Evolutionary conservation across 2,888 invertebrate genomes (phyloP), one percentile per base, ranked within the genome.

Genomic region (Acronicta aceris): DNA sequence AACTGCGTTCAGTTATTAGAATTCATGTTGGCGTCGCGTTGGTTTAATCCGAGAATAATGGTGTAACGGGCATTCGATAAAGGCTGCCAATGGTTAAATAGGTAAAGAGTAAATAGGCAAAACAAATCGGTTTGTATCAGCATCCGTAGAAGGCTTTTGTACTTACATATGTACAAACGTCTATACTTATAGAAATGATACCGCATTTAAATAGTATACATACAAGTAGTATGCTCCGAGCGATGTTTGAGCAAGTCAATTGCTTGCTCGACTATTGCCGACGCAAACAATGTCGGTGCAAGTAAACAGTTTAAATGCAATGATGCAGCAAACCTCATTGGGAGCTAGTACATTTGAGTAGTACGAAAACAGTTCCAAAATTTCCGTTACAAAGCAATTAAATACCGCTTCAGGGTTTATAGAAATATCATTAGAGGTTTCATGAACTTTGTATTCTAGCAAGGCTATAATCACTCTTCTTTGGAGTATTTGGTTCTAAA

Each of bases 221-320:
- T 40, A n/a, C n/a, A n/a, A n/a, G n/a, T n/a, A 50, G 52, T 55
- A 56, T 45, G 53, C 49, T 42, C 55, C 45, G 49, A 61, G 52
- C 47, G 46, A 54, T 71, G 60, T 64, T 74, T 69, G 59, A 61
- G 57, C 33, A 55, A 63, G 56, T 71, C 65, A 53, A 64, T 53
- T 65, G 56, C 63, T 69, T 60, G 65, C 57, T 75, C 71, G 70
- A 74, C 69, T 70, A 68, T 69, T 68, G 65, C 65, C 74, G 71
- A 49, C 59, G 71, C 69, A 79, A 79, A 78, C 69, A 79, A 65
- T 70, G 69, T 65, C 59, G 27, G 64, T 56, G 59, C 59, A 69
- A 64, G 75, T 72, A 76, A 75, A 79, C 70, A 73, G 58, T 68
- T 66, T 52, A 71, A 70, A 72, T 57, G 67, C 62, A 61, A 71